Evolutionary conservation across 2,113 vertebrate genomes (phyloP).

Genomic region (Fulica atra): DNA sequence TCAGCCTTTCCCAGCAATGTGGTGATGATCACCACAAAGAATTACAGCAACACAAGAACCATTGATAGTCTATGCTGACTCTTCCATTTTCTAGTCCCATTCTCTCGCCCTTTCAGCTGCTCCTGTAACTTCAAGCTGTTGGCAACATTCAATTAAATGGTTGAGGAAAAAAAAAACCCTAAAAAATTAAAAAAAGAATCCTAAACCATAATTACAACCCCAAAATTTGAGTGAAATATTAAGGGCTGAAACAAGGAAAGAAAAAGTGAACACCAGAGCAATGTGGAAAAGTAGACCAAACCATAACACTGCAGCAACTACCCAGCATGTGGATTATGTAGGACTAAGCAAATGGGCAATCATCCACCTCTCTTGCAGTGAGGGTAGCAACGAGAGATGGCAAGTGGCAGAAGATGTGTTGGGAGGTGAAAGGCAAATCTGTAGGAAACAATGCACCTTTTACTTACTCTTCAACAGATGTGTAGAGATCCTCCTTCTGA

Average conservation of each 20-base stretch:
- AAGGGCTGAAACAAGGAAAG: background rate
- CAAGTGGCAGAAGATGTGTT: background rate
- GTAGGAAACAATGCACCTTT: background rate
- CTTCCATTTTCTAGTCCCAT: background rate
- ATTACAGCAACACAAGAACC: background rate
- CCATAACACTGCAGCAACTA: background rate
- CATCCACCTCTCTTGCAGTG: background rate
- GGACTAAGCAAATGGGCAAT: background rate
- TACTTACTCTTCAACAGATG: background rate
- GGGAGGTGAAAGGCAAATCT: background rate
- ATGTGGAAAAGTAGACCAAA: background rate
- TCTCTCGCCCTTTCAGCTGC: background rate
- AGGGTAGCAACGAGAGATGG: background rate
- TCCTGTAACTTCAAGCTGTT: background rate
- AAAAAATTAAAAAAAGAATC: rapidly evolving
- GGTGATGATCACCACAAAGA: background rate
- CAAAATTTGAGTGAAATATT: background rate
- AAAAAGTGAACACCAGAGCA: background rate
- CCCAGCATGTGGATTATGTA: background rate
- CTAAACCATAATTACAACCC: background rate
- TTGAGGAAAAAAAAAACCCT: background rate
- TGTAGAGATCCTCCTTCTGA: background rate
- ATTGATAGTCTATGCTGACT: rapidly evolving
- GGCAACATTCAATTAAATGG: background rate
- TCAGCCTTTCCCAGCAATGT: background rate